phyloP scores from a whole-genome alignment of 2,113 vertebrate species.

The Tragelaphus strepsiceros region DNA sequence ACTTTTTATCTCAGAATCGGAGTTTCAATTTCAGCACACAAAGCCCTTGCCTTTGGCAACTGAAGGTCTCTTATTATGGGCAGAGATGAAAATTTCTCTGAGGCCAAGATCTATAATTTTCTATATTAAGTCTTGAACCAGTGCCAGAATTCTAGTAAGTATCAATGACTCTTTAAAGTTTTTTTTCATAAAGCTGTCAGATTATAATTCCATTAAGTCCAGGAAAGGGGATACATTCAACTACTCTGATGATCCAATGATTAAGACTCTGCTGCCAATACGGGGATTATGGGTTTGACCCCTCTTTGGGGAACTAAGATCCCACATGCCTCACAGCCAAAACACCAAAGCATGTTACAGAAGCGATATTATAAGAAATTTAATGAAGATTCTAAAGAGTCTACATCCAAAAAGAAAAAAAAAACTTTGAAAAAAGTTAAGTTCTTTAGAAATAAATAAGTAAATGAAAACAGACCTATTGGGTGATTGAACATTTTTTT shows the following conservation, averaged over 20 bases:
- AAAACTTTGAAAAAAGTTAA: background rate
- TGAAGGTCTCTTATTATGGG: constrained; percentile 49
- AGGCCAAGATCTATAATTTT: constrained; percentile 57
- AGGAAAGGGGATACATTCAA: background rate
- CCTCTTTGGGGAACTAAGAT: background rate
- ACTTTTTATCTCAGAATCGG: constrained; percentile 39
- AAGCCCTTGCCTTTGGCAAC: constrained; percentile 40
- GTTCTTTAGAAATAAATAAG: background rate
- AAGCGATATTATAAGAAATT: background rate
- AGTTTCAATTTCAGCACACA: constrained; percentile 40
- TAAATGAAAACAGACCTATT: background rate
- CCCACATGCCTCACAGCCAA: background rate
- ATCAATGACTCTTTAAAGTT: constrained; percentile 45
- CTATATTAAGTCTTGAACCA: constrained; percentile 58
- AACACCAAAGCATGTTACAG: background rate
- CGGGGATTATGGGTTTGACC: background rate
- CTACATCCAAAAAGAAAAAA: background rate
- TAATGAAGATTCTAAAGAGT: background rate
- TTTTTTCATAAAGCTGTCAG: background rate
- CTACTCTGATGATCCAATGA: background rate
- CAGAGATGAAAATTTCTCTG: constrained; percentile 59
- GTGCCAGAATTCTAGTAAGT: background rate
- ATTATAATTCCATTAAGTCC: background rate
- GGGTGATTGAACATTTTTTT: background rate
- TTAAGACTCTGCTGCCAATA: background rate